A percentile compares a stretch with the other conserved stretches of the same genome.
phyloP scores from a whole-genome alignment of 2,797 vertebrate genomes.

The Sorex maritimensis region DNA sequence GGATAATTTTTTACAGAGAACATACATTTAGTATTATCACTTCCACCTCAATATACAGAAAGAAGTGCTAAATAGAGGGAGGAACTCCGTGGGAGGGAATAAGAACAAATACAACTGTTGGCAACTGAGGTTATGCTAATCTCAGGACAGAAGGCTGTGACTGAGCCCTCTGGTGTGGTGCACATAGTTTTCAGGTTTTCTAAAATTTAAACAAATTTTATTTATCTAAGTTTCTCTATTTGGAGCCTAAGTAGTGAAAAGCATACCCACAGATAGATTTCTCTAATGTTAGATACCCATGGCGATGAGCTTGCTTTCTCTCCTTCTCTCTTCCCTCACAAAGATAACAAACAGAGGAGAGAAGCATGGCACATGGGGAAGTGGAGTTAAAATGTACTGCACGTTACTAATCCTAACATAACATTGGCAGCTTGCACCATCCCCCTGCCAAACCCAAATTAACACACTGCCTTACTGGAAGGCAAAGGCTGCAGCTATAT shows the following conservation, averaged over 20 bases:
- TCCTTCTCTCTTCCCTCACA: constrained; percentile 73
- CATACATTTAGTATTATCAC: constrained; percentile 7
- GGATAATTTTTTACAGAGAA: not conserved
- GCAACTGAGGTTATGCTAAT: constrained; percentile 29
- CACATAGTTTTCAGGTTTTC: constrained; percentile 56
- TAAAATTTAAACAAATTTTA: constrained; percentile 8
- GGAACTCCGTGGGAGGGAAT: not conserved
- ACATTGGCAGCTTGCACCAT: constrained; percentile 85
- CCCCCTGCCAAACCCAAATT: constrained; percentile 84
- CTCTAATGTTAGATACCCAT: constrained; percentile 38
- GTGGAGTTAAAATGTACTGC: constrained; percentile 84
- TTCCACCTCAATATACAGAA: constrained; percentile 68
- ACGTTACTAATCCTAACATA: constrained; percentile 84
- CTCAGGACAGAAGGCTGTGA: constrained; percentile 57
- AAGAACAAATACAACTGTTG: constrained; percentile 22
- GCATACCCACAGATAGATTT: constrained; percentile 52
- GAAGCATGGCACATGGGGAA: constrained; percentile 74
- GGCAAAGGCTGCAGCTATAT: constrained; percentile 86
- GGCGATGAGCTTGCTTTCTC: constrained; percentile 78
- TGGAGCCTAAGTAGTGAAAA: constrained; percentile 73
- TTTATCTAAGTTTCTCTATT: constrained; percentile 71
- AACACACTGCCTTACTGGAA: constrained; percentile 86
- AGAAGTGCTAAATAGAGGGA: not conserved
- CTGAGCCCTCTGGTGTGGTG: constrained; percentile 65
- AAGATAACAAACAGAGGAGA: constrained; percentile 81